Conservation (phyloP, 2,888 invertebrate genomes). For the Ryuthela nishihirai region DNA sequence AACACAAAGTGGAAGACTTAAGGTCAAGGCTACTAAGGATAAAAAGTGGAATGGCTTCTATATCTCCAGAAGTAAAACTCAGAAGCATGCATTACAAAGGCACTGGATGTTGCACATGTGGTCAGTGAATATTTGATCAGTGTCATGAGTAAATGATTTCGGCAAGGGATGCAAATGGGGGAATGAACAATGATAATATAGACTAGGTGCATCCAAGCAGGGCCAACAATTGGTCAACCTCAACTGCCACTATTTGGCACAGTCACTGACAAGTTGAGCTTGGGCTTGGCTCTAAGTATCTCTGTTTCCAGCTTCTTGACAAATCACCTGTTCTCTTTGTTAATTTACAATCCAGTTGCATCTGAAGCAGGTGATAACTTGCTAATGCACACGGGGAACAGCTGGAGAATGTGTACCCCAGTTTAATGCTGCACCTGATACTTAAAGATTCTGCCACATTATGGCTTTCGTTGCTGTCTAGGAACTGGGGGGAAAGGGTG, state of each 20-base stretch:
- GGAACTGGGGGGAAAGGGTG: slow-evolving; percentile 35
- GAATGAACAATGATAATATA: slow-evolving; percentile 28
- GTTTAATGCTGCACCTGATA: no score
- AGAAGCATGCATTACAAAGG: slow-evolving; percentile 39
- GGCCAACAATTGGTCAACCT: slow-evolving; percentile 25
- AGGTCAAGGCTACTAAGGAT: slow-evolving; percentile 38
- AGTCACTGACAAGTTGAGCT: slow-evolving; percentile 25
- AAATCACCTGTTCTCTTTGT: no score
- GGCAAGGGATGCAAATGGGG: slow-evolving; percentile 19
- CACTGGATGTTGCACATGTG: slow-evolving; percentile 38
- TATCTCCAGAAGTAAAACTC: slow-evolving; percentile 36
- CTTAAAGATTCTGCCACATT: slow-evolving; percentile 31
- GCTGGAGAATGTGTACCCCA: no score
- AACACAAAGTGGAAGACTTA: slow-evolving; percentile 38
- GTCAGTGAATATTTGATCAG: slow-evolving; percentile 36
- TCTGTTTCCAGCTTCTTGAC: no score
- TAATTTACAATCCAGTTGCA: no score
- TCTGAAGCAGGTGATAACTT: no score
- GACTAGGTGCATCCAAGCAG: slow-evolving; percentile 36
- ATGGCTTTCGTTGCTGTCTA: slow-evolving; percentile 36
- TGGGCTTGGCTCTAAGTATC: slow-evolving; percentile 29
- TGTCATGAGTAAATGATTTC: slow-evolving; percentile 22
- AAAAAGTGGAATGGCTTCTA: slow-evolving; percentile 37
- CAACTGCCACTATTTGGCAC: slow-evolving; percentile 33
- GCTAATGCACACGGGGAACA: no score